Percentiles rank a stretch among this genome's conserved stretches.
Conservation (phyloP, 2,797 vertebrate genomes). For the Cynopterus sphinx region DNA sequence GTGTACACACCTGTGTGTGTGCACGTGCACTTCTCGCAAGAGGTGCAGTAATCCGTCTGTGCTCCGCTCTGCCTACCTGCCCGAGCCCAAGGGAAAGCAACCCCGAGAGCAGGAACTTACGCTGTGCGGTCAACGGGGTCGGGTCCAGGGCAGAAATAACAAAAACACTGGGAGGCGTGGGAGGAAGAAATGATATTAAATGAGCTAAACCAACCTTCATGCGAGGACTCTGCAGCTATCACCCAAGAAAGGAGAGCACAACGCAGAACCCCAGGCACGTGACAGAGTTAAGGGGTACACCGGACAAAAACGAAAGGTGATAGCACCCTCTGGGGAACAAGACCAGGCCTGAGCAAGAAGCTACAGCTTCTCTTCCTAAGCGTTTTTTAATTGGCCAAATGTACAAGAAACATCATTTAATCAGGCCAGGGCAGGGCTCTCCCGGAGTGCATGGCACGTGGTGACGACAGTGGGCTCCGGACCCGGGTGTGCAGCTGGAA, state of each 20-base stretch:
- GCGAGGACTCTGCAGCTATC: accelerated
- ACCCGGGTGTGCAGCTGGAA: accelerated
- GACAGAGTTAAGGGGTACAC: accelerated
- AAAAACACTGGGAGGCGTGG: accelerated
- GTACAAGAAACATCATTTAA: too few relatives aligned
- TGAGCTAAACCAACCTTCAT: not conserved
- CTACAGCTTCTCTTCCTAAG: not conserved
- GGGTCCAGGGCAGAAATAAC: not conserved
- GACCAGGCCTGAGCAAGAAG: not conserved
- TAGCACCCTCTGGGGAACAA: accelerated
- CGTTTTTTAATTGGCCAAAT: not conserved
- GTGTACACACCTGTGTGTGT: accelerated
- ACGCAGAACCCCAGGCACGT: not conserved
- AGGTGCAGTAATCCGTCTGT: too few relatives aligned
- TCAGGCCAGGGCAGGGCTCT: not conserved
- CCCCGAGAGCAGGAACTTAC: accelerated
- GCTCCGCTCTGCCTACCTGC: not conserved
- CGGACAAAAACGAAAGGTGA: accelerated
- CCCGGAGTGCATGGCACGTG: not conserved
- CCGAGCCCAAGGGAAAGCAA: not conserved
- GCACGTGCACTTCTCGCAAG: accelerated
- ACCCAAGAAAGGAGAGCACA: accelerated
- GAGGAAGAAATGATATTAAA: not conserved
- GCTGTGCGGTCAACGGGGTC: not conserved
- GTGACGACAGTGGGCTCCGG: not conserved